A percentile compares a stretch with the other conserved stretches of the same genome.
These are phyloP conservation scores for Nomada fabriciana DNA, from an alignment of 2,888 invertebrate genomes.

Conservation along the genomic window DNA sequence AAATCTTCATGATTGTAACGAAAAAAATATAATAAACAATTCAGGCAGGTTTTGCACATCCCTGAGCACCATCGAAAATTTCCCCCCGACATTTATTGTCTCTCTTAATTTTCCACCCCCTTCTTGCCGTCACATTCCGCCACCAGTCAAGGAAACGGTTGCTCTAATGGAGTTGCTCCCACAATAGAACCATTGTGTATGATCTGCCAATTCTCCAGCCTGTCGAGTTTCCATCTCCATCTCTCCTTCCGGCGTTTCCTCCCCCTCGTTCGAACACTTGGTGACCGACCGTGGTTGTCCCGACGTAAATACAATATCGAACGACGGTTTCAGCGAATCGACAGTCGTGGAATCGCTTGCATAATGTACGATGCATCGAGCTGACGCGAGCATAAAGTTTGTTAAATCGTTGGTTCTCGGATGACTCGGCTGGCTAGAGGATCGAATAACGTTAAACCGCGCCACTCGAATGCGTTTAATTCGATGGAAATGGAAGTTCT, in stretches of 20 bases:
- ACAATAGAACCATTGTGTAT: slow-evolving; percentile 68
- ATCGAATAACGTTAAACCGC: slow-evolving; percentile 1
- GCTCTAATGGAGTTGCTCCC: slow-evolving; percentile 67
- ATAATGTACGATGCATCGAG: slow-evolving; percentile 17
- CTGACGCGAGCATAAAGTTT: slow-evolving; percentile 9
- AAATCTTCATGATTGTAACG: background rate
- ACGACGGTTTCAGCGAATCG: slow-evolving; percentile 52
- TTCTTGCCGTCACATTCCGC: slow-evolving; percentile 8
- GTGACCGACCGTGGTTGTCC: slow-evolving; percentile 31
- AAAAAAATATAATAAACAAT: background rate
- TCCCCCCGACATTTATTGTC: slow-evolving; percentile 31
- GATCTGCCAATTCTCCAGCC: slow-evolving; percentile 49
- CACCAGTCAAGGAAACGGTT: slow-evolving; percentile 40
- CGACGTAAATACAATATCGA: slow-evolving; percentile 68
- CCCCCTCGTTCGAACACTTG: slow-evolving; percentile 40
- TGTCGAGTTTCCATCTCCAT: slow-evolving; percentile 37
- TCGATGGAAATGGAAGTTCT: slow-evolving; percentile 8
- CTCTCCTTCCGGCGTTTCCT: slow-evolving; percentile 5
- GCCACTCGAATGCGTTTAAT: slow-evolving; percentile 11
- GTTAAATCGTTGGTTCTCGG: background rate
- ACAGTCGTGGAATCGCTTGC: slow-evolving; percentile 5
- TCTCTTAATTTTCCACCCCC: slow-evolving; percentile 43
- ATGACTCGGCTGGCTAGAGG: background rate
- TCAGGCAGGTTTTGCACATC: too few relatives aligned
- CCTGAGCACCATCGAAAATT: slow-evolving; percentile 1